Conservation (phyloP, 30 jellyfish, hydroid and myxozoan genomes). For the Mastigias papua region DNA sequence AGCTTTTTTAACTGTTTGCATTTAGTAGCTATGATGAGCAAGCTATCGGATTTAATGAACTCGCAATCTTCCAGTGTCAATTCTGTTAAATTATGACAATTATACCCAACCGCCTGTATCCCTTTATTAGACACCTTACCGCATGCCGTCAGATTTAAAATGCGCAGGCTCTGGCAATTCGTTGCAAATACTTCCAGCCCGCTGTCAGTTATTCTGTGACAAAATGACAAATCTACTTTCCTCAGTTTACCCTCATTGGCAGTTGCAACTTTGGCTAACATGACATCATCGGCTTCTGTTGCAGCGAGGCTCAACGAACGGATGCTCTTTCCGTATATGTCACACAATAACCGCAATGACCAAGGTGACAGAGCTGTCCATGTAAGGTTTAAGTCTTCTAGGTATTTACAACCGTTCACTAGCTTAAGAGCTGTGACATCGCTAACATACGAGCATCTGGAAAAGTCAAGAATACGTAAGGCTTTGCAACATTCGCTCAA, state of each 20-base stretch:
- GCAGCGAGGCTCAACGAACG: constrained; percentile 21
- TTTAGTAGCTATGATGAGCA: constrained; percentile 8
- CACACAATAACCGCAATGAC: constrained; percentile 30
- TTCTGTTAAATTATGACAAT: constrained; percentile 2
- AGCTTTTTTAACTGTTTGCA: constrained; percentile 6
- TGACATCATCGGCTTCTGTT: constrained; percentile 21
- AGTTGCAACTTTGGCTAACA: background rate
- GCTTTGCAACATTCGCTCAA: constrained; percentile 10
- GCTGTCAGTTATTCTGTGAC: constrained; percentile 26
- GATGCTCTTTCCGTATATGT: background rate
- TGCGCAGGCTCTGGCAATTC: constrained; percentile 3
- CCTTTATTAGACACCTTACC: background rate
- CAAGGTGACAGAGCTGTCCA: constrained; percentile 23
- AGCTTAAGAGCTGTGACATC: constrained; percentile 19
- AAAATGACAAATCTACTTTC: constrained; percentile 25
- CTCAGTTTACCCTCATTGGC: background rate
- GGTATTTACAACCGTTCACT: constrained; percentile 30
- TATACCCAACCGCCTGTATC: constrained; percentile 15
- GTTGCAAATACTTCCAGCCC: background rate
- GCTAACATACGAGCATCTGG: constrained; percentile 32
- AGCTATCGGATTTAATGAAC: constrained; percentile 9
- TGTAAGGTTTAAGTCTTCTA: constrained; percentile 31
- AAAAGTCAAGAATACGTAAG: constrained; percentile 34
- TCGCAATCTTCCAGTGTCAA: constrained; percentile 42
- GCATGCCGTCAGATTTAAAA: constrained; percentile 19